Evolutionary conservation across 2,797 vertebrate species (phyloP), one percentile per base, ranked within the genome.

Genomic region (Pseudopleuronectes americanus): DNA sequence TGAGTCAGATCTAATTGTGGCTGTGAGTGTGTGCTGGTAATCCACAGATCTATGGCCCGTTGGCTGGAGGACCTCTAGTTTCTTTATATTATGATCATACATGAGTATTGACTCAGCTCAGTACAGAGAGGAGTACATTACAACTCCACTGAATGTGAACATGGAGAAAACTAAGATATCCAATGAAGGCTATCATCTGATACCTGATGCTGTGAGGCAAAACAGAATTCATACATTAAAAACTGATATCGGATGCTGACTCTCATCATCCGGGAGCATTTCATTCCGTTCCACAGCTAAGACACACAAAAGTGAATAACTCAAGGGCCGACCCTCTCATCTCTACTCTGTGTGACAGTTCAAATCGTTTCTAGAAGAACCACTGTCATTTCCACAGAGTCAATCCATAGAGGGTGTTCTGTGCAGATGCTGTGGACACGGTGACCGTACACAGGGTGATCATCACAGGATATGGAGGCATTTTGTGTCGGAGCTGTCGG

Each of bases 401-500:
- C 61, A 71, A 84, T 79, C 77, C 65, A 65, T 62, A 77, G 68
- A 83, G 57, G 2, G 38, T 7, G 17, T 59, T 83, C 22, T 55
- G 58, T 68, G 62, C 56, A 51, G 36, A 76, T 78, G 36, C 33
- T 57, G 63, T 82, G 87, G 80, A 89, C 89, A 84, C 79, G 23
- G 75, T 90, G 91, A 91, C 91, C 89, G 87, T 75, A 91, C 91
- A 91, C 74, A 17, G 53, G 68, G 86, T 83, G 76, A 86, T 83
- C 23, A 59, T 65, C 31, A 21, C 7, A 22, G 66, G 60, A 79
- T 64, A 67, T 31, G 47, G 38, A 57, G 68, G 69, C 24, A 14
- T 65, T 79, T 57, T 63, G 43, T 77, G 43, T 62, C 26, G n/a
- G 31, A 79, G 58, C 81, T 83, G 87, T 88, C 77, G 49, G 55